A percentile compares a stretch with the other conserved stretches of the same genome.
These are phyloP conservation scores for Corythucha ciliata DNA, from an alignment of 2,888 invertebrate genomes.

Conservation along the genomic window DNA sequence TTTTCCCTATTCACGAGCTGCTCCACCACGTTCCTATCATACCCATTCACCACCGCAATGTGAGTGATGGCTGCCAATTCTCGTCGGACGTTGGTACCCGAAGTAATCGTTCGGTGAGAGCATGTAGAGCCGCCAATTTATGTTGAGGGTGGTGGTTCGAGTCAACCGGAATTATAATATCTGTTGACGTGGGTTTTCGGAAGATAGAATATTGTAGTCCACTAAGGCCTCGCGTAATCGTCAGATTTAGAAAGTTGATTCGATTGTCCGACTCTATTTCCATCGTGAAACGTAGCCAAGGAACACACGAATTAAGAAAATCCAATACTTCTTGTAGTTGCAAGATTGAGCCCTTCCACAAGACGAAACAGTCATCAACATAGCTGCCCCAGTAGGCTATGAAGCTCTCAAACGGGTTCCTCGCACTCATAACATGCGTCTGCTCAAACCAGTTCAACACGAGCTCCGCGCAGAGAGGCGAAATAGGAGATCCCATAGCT, in stretches of 20 bases:
- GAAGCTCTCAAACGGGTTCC: neutral
- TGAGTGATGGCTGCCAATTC: no score
- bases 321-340: slow-evolving; percentile 1
- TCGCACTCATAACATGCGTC: neutral
- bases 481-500: slow-evolving; percentile 14
- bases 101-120: no score
- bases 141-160: slow-evolving; percentile 8
- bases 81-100: no score
- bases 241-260: slow-evolving; percentile 7
- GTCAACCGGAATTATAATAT: neutral
- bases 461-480: slow-evolving; percentile 1
- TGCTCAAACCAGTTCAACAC: slow-evolving; percentile 6
- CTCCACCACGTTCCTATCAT: no score
- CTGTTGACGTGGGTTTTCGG: slow-evolving; percentile 11
- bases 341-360: neutral
- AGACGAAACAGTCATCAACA: slow-evolving; percentile 10
- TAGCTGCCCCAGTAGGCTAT: slow-evolving; percentile 2
- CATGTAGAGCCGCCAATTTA: no score
- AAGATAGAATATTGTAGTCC: slow-evolving; percentile 6
- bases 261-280: neutral
- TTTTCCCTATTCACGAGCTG: no score
- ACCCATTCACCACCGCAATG: no score
- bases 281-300: neutral
- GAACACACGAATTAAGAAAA: neutral
- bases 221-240: neutral